phyloP scores from a whole-genome alignment of 2,888 invertebrate species.

The Xestia sexstrigata region DNA sequence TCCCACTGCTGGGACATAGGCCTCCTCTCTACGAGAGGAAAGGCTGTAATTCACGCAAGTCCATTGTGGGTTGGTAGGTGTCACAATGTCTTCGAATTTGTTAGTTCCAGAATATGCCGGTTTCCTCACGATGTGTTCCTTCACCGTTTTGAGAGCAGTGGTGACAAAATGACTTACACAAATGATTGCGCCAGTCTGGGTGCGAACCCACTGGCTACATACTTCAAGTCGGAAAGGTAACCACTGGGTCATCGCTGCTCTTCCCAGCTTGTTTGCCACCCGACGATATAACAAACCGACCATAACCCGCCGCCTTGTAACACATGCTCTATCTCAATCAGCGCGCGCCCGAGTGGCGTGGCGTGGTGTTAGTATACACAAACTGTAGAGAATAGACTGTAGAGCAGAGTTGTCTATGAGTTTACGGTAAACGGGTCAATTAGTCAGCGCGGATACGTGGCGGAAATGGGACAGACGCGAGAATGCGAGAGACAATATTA shows the following conservation, averaged over 20 bases:
- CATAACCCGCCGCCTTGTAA: background rate
- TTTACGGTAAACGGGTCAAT: slow-evolving; percentile 58
- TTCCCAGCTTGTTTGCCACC: background rate
- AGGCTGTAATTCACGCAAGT: too few relatives aligned
- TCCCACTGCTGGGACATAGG: too few relatives aligned
- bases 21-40: too few relatives aligned
- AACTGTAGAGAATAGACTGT: slow-evolving; percentile 1
- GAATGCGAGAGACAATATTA: background rate
- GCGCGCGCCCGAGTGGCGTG: slow-evolving; percentile 14
- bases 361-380: slow-evolving; percentile 6
- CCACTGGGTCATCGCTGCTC: background rate
- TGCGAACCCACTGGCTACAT: background rate
- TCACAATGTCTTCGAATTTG: too few relatives aligned
- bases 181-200: too few relatives aligned
- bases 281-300: background rate
- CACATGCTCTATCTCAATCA: slow-evolving; percentile 54
- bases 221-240: too few relatives aligned
- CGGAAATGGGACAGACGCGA: background rate
- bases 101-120: too few relatives aligned
- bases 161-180: too few relatives aligned
- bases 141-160: too few relatives aligned
- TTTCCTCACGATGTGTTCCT: too few relatives aligned
- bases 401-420: slow-evolving; percentile 20
- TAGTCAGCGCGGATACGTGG: slow-evolving; percentile 14
- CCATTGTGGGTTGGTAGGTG: too few relatives aligned